Evolutionary conservation across 2,888 invertebrate species (phyloP).

Genomic region (Vandiemenella viatica): DNA sequence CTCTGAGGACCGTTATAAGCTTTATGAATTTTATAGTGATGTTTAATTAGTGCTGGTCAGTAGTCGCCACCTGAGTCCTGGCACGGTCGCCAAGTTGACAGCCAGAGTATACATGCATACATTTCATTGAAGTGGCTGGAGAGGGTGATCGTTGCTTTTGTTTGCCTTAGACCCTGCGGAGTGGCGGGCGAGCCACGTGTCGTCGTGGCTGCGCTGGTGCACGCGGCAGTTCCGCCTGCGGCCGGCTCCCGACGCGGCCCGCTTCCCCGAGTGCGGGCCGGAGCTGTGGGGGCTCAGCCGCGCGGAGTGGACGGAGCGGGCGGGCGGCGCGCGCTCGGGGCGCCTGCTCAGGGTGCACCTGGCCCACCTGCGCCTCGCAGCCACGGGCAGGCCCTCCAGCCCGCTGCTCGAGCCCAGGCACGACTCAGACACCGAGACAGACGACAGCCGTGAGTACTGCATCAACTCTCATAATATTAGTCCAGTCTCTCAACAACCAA

Average conservation of each 20-base stretch:
- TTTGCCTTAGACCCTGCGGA: slow-evolving; percentile 41
- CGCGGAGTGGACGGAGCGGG: slow-evolving; percentile 41
- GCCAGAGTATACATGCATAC: too few relatives aligned
- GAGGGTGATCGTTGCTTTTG: too few relatives aligned
- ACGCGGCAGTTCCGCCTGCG: slow-evolving; percentile 40
- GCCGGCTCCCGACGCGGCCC: slow-evolving; percentile 33
- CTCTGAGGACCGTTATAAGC: too few relatives aligned
- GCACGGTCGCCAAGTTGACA: too few relatives aligned
- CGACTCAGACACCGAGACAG: background rate
- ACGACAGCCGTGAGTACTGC: too few relatives aligned
- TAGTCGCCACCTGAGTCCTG: too few relatives aligned
- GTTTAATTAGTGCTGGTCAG: too few relatives aligned
- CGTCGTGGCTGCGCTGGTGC: slow-evolving; percentile 47
- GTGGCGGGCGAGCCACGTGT: slow-evolving; percentile 43
- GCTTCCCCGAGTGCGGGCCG: slow-evolving; percentile 39
- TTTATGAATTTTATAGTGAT: too few relatives aligned
- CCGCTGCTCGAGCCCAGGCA: slow-evolving; percentile 36
- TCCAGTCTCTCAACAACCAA: too few relatives aligned
- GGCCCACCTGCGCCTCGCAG: slow-evolving; percentile 40
- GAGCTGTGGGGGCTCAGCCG: slow-evolving; percentile 44
- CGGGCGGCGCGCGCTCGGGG: slow-evolving; percentile 35
- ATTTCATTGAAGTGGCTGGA: too few relatives aligned
- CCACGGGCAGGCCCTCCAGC: slow-evolving; percentile 42
- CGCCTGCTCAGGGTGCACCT: slow-evolving; percentile 44
- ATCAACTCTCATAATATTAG: too few relatives aligned